A percentile compares a stretch with the other conserved stretches of the same genome.
These are phyloP conservation scores for Gambusia holbrooki DNA, from an alignment of 2,113 vertebrate species.

Conservation along the genomic window DNA sequence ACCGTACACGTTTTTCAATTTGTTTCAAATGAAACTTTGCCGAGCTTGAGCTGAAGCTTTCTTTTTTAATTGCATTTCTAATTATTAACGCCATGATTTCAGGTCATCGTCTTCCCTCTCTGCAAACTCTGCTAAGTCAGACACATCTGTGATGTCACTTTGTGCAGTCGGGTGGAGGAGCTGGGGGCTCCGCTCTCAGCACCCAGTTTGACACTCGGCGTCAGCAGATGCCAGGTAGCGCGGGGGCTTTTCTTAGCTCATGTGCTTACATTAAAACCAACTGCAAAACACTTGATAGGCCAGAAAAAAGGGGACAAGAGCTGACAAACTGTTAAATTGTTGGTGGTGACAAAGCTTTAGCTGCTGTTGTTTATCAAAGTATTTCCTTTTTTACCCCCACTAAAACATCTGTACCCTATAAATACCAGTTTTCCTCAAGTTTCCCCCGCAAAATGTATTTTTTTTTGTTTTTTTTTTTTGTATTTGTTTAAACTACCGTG, in stretches of 20 bases:
- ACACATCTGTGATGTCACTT: constrained; percentile 49
- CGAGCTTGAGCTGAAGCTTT: background rate
- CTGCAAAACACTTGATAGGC: constrained; percentile 41
- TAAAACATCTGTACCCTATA: background rate
- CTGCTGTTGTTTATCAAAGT: background rate
- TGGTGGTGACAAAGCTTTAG: background rate
- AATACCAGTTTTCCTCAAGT: no score
- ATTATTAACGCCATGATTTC: constrained; percentile 15
- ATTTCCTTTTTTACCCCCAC: background rate
- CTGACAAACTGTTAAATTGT: constrained; percentile 23
- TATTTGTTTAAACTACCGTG: no score
- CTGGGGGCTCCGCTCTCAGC: constrained; percentile 57
- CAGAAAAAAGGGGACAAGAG: constrained; percentile 26
- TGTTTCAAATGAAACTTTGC: background rate
- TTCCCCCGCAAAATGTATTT: no score
- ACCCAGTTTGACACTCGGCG: constrained; percentile 61
- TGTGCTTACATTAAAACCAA: constrained; percentile 47
- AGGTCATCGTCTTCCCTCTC: constrained; percentile 18
- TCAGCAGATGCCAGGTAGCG: constrained; percentile 67
- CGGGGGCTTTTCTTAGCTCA: constrained; percentile 48
- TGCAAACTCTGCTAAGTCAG: constrained; percentile 26
- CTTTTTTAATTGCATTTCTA: background rate
- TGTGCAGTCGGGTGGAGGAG: constrained; percentile 32
- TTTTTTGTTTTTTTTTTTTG: no score
- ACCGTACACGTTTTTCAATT: background rate